Evolutionary conservation across 2,888 invertebrate species (phyloP).

Genomic region (Drosophila sordidula): DNA sequence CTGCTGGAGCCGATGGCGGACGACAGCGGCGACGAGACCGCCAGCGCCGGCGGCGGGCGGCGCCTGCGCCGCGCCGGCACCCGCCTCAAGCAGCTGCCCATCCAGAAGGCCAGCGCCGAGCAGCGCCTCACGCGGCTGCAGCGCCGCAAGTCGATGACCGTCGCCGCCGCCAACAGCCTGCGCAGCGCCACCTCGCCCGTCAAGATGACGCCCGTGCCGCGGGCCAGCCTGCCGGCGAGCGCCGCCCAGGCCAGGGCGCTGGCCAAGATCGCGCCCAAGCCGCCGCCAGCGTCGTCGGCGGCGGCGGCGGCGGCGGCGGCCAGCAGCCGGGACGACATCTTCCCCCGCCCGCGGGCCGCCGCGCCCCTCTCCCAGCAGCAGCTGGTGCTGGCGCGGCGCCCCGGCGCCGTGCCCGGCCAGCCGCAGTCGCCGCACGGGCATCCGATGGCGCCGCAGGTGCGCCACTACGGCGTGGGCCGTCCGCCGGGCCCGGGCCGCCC

Average conservation of each 20-base stretch:
- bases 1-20: constrained; percentile 25
- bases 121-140: constrained; percentile 64
- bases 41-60: constrained; percentile 34
- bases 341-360: constrained; percentile 47
- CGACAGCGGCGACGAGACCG: constrained; percentile 41
- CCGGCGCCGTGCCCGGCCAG: background rate
- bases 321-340: constrained; percentile 47
- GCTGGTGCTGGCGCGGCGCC: constrained; percentile 28
- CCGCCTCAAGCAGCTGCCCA: constrained; percentile 34
- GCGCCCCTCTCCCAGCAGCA: background rate
- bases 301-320: too few species aligned
- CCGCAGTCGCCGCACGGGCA: background rate
- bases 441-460: background rate
- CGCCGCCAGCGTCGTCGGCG: too few species aligned
- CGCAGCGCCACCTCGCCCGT: constrained; percentile 58
- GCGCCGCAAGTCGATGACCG: constrained; percentile 53
- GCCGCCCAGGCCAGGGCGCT: background rate
- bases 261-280: background rate
- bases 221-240: constrained; percentile 12
- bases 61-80: constrained; percentile 30
- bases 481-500: constrained; percentile 3
- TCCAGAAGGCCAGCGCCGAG: constrained; percentile 38
- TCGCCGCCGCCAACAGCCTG: constrained; percentile 42
- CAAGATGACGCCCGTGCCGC: constrained; percentile 63
- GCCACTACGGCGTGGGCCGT: constrained; percentile 1